A percentile compares a stretch with the other conserved stretches of the same genome.
These are phyloP conservation scores for Drymodes brunneopygia DNA, from an alignment of 2,113 vertebrate genomes.

Conservation along the genomic window DNA sequence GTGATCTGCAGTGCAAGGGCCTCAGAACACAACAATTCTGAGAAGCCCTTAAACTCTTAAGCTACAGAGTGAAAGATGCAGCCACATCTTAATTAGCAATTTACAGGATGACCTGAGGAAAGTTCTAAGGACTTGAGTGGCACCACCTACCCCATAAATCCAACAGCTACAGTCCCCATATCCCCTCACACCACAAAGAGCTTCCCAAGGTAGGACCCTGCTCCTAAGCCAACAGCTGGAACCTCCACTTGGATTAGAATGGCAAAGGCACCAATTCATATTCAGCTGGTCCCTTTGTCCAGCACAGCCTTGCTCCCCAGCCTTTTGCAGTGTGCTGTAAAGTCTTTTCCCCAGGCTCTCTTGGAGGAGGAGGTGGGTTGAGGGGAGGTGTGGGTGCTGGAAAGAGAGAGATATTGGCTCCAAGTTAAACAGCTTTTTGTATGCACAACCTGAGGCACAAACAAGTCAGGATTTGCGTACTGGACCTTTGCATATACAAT, in stretches of 20 bases:
- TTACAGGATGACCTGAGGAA: not conserved
- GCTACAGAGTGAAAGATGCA: rapidly evolving
- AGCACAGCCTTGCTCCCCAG: not conserved
- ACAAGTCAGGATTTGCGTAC: slow-evolving; percentile 57
- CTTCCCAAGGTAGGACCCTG: not conserved
- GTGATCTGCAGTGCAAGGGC: not conserved
- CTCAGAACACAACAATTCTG: not conserved
- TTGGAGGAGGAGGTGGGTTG: slow-evolving; percentile 33
- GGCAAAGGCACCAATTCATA: not conserved
- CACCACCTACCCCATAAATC: not conserved
- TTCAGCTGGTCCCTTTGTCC: not conserved
- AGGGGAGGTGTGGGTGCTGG: slow-evolving; percentile 50
- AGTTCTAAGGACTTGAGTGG: not conserved
- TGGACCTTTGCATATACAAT: slow-evolving; percentile 61
- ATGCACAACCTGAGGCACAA: slow-evolving; percentile 57
- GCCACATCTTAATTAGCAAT: not conserved
- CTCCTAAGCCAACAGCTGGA: not conserved
- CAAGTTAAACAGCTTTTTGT: slow-evolving; percentile 62
- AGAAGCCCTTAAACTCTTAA: not conserved
- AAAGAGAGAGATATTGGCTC: slow-evolving; percentile 53
- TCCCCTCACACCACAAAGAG: not conserved
- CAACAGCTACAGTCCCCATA: not conserved
- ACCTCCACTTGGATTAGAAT: not conserved
- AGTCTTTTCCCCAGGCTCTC: slow-evolving; percentile 44
- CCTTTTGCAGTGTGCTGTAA: not conserved